These are phyloP conservation scores for Neolamprologus variostigma DNA, from an alignment of 2,113 vertebrate genomes.

Conservation along the genomic window DNA sequence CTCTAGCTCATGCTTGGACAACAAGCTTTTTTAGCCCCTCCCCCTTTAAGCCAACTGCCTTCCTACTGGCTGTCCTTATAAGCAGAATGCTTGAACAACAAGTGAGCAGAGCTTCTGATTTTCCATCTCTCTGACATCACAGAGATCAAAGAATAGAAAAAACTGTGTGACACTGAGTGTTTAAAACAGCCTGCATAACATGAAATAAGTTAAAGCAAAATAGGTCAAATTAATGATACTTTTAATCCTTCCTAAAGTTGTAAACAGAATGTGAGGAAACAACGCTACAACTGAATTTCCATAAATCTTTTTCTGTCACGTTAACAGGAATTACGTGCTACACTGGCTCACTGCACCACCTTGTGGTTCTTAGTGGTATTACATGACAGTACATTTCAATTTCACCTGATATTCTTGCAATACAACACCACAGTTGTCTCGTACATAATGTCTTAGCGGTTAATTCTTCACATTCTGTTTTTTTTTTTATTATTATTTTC, in stretches of 20 bases:
- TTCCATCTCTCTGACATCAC: background rate
- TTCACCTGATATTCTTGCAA: background rate
- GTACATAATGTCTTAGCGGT: fast-evolving
- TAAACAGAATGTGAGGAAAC: background rate
- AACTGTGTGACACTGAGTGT: background rate
- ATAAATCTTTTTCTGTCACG: background rate
- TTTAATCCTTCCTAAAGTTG: background rate
- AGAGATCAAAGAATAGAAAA: background rate
- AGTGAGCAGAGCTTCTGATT: background rate
- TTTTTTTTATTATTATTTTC: background rate
- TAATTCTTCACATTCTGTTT: background rate
- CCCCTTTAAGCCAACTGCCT: background rate
- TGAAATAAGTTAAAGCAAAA: background rate
- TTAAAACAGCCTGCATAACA: background rate
- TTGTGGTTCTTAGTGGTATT: background rate
- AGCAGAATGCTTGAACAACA: background rate
- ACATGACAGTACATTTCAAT: background rate
- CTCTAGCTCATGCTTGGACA: background rate
- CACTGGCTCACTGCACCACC: background rate
- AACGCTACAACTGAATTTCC: background rate
- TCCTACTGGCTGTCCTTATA: background rate
- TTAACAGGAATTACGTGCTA: background rate
- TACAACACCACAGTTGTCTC: background rate
- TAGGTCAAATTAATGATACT: background rate
- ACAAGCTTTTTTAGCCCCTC: background rate